A percentile compares a stretch with the other conserved stretches of the same genome.
phyloP scores from a whole-genome alignment of 1,140 invertebrate genomes.

The Trichogramma pretiosum region DNA sequence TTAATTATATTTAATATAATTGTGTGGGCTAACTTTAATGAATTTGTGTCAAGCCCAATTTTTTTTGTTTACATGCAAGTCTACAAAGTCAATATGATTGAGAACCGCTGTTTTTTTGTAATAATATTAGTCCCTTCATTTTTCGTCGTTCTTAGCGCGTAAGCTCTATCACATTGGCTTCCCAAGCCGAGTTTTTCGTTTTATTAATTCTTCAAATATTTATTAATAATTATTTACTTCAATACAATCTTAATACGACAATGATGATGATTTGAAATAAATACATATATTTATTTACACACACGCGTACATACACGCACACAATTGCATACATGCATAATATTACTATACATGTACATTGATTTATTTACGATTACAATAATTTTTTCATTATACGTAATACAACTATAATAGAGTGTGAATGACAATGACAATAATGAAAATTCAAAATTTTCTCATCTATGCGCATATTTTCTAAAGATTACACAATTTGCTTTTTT shows the following conservation, averaged over 20 bases:
- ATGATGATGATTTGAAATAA: slow-evolving; percentile 27
- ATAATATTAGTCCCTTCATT: too few species aligned
- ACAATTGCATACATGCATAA: too few species aligned
- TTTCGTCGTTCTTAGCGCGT: slow-evolving; percentile 34
- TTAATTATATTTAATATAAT: too few species aligned
- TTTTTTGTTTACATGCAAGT: slow-evolving; percentile 15
- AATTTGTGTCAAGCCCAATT: slow-evolving; percentile 5
- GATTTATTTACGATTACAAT: too few species aligned
- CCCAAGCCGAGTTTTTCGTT: slow-evolving; percentile 40
- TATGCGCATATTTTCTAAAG: too few species aligned
- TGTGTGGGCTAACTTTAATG: neutral
- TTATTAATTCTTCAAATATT: slow-evolving; percentile 13
- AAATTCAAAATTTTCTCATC: slow-evolving; percentile 21
- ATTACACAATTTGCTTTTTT: too few species aligned
- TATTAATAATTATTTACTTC: too few species aligned
- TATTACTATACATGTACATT: too few species aligned
- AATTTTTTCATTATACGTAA: slow-evolving; percentile 27
- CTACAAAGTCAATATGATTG: slow-evolving; percentile 6
- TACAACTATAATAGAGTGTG: slow-evolving; percentile 26
- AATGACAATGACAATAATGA: slow-evolving; percentile 28
- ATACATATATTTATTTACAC: too few species aligned
- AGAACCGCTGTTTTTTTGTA: slow-evolving; percentile 15
- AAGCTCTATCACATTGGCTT: slow-evolving; percentile 49
- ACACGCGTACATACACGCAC: too few species aligned
- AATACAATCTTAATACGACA: too few species aligned